Evolutionary conservation across 30 jellyfish, hydroid and myxozoan genomes (phyloP), one percentile per base, ranked within the genome.

Genomic region (Calvadosia cruxmelitensis): DNA sequence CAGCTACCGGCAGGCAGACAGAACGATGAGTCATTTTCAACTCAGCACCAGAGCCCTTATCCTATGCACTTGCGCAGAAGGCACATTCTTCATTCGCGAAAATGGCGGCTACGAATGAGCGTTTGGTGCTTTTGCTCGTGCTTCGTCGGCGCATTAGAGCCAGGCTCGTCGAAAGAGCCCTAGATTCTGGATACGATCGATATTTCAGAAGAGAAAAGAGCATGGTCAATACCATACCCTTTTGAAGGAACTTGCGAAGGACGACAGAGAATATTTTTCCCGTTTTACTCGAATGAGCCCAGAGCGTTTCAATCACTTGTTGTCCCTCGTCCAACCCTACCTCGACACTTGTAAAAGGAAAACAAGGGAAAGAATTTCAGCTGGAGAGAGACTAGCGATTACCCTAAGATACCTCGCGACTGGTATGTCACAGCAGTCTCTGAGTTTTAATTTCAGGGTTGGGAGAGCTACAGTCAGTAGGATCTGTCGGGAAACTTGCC

Each of bases 341-440:
- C 10, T 42, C 57, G 57, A 42, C n/a, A n/a, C n/a, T n/a, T n/a
- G n/a, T n/a, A n/a, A n/a, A n/a, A n/a, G 73, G 2, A 31, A 34
- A 49, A 29, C 51, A 24, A 68, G 89, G 26, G 50, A 76, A 69
- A 20, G 76, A 31, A 70, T 78, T 27, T 52, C 78, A 53, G 73
- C 78, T 27, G 70, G 78, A 3, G 76, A 61, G 49, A 61, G 82
- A 68, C 48, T 78, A 30, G 82, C 61, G 28, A 68, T 78, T 20
- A 63, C 92, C n/a, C 50, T 78, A 68, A 31, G 72, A 34, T 78
- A 78, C 26, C 71, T 78, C 33, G 92, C 92, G 31, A 69, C 83
- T 36, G 92, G 73, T 20, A 1, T 69, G 50, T 78, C 92, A 27
- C 83, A 78, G 78, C 83, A 78, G 63, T 53, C 78, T 0, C 83